Conservation (phyloP, 37 sponge, comb jelly and placozoan species). For the Chondrosia reniformis region DNA sequence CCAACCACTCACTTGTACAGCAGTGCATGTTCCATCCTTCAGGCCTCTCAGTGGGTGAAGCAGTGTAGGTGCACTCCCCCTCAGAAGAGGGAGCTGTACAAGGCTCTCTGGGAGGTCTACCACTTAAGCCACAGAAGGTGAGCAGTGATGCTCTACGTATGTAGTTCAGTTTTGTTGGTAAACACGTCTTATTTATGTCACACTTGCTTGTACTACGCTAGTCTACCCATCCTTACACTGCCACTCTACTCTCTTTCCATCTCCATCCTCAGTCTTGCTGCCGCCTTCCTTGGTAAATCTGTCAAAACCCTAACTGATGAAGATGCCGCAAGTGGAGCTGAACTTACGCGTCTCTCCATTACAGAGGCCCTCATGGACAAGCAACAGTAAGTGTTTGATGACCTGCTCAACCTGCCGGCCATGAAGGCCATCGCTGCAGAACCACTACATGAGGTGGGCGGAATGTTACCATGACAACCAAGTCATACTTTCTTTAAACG, state of each 20-base stretch:
- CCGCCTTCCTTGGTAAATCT: not conserved
- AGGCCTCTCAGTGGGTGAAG: constrained; percentile 15
- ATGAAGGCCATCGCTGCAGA: constrained; percentile 5
- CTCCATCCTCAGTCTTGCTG: not conserved
- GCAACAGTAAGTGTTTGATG: constrained; percentile 3
- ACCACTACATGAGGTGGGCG: constrained; percentile 1
- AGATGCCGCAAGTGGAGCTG: not conserved
- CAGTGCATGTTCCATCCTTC: no score
- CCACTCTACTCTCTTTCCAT: not conserved
- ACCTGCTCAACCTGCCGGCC: constrained; percentile 9
- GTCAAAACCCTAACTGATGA: not conserved
- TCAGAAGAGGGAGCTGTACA: not conserved
- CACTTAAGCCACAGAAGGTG: not conserved
- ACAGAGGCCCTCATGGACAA: not conserved
- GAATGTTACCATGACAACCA: not conserved
- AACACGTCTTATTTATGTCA: no score
- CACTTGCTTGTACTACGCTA: no score
- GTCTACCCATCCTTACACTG: not conserved
- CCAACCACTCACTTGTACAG: no score
- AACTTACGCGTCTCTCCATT: not conserved
- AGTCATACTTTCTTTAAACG: no score
- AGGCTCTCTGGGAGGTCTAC: not conserved
- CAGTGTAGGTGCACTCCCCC: not conserved
- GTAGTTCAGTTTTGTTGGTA: not conserved
- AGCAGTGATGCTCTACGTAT: not conserved